phyloP scores from a whole-genome alignment of 1,140 invertebrate species.

The Dryas iulia region DNA sequence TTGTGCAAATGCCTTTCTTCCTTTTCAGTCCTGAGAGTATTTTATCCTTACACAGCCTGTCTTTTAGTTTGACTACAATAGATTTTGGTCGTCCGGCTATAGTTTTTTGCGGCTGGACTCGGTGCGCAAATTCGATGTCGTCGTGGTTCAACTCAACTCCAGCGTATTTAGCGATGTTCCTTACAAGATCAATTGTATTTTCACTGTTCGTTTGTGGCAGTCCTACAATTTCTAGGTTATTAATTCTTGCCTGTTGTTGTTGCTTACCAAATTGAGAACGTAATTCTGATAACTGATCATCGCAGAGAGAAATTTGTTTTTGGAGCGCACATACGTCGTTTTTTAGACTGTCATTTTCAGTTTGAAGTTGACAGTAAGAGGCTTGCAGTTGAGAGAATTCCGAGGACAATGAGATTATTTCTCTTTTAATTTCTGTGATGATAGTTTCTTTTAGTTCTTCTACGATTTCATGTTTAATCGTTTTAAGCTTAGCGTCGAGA shows the following conservation, averaged over 20 bases:
- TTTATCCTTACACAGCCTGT: slow-evolving; percentile 10
- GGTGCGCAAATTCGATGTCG: slow-evolving; percentile 21
- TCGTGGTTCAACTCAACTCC: slow-evolving; percentile 9
- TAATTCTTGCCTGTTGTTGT: slow-evolving; percentile 19
- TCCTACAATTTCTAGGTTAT: slow-evolving; percentile 27
- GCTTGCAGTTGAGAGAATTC: slow-evolving; percentile 14
- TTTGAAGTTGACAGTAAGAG: slow-evolving; percentile 3
- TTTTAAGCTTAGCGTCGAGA: slow-evolving; percentile 15
- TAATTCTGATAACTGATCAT: slow-evolving; percentile 8
- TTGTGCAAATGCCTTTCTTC: slow-evolving; percentile 18
- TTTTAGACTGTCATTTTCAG: slow-evolving; percentile 18
- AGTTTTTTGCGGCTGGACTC: slow-evolving; percentile 22
- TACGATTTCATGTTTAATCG: slow-evolving; percentile 17
- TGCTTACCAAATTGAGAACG: slow-evolving; percentile 7
- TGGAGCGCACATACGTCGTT: slow-evolving; percentile 8
- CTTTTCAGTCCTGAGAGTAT: slow-evolving; percentile 22
- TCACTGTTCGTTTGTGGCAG: slow-evolving; percentile 19
- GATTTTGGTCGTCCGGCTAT: slow-evolving; percentile 21
- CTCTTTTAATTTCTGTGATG: slow-evolving; percentile 5
- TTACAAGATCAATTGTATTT: not conserved
- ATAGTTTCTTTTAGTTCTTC: slow-evolving; percentile 5
- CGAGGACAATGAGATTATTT: not conserved
- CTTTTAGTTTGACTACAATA: slow-evolving; percentile 23
- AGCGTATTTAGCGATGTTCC: slow-evolving; percentile 22
- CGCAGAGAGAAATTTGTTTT: not conserved